Percentiles rank a stretch among this genome's conserved stretches.
phyloP scores from a whole-genome alignment of 2,113 vertebrate genomes.

The Platysteira castanea region DNA sequence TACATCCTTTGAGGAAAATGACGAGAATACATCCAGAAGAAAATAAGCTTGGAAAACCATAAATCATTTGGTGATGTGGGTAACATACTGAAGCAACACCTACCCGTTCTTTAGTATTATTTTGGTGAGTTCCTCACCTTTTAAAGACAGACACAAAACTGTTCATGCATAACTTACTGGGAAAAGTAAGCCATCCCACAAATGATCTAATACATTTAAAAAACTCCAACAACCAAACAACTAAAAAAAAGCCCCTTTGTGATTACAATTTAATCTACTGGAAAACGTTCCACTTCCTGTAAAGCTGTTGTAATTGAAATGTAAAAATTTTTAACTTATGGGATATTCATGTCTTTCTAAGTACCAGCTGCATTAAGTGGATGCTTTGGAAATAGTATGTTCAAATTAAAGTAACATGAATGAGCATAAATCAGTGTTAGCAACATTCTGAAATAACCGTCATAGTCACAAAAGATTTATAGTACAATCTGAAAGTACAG shows the following conservation, averaged over 20 bases:
- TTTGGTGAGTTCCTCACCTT: not conserved
- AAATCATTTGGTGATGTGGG: not conserved
- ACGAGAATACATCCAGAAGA: not conserved
- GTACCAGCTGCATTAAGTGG: slow-evolving; percentile 59
- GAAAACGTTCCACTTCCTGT: slow-evolving; percentile 24
- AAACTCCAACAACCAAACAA: not conserved
- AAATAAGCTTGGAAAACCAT: not conserved
- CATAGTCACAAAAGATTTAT: slow-evolving; percentile 74
- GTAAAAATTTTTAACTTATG: slow-evolving; percentile 57
- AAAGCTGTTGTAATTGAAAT: slow-evolving; percentile 60
- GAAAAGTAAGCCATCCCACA: not conserved
- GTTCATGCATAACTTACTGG: not conserved
- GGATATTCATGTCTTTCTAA: slow-evolving; percentile 64
- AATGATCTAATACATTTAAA: not conserved
- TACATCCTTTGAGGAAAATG: not conserved
- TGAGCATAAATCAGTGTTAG: slow-evolving; percentile 72
- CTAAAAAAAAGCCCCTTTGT: not conserved
- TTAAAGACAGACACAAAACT: not conserved
- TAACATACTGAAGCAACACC: not conserved
- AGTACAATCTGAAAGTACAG: slow-evolving; percentile 69
- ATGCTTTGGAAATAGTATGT: slow-evolving; percentile 68
- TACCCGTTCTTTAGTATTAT: not conserved
- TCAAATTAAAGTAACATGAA: slow-evolving; percentile 77
- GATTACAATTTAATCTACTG: slow-evolving; percentile 32
- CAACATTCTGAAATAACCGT: slow-evolving; percentile 68